Evolutionary conservation across 1,140 invertebrate genomes (phyloP), one percentile per base, ranked within the genome.

Genomic region (Sitobion miscanthi): DNA sequence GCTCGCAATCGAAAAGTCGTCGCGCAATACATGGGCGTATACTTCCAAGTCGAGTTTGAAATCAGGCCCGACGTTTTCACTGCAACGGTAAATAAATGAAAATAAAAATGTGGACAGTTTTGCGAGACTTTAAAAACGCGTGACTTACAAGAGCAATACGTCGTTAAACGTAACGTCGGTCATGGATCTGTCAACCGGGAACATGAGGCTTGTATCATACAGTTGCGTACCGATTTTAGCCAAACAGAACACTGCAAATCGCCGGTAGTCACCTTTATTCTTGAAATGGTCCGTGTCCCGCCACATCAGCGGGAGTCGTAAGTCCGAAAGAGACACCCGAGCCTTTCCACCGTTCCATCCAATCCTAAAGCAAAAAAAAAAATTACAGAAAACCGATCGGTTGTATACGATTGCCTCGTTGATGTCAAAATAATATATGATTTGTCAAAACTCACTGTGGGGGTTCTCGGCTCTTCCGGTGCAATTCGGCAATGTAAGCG

Each of bases 121-220:
- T 2, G 1, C 1, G 17, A 17, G 2, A 45, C 85, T n/a, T 52
- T n/a, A 6, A 54, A 42, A 6, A 90, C 35, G 35, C 38, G 54
- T 30, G 5, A 96, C 96, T 97, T 95, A 97, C 97, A 97, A 97
- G 47, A 97, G 95, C 94, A 97, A 95, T 93, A 96, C 95, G 94
- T 97, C 97, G 90, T 97, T 96, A 95, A 97, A 97, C 62, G 96
- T 96, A 90, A 97, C 96, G 94, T 97, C 97, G 5, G 97, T 97
- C 94, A 96, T 96, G 82, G 96, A 96, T 93, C 97, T 95, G 94
- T 97, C 97, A 0, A 97, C 96, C 82, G 97, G 96, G 94, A 95
- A 97, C 62, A 97, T 95, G 93, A 97, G 95, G 0, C 96, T 95
- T 0, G 97, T 97, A 94, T 97, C 97, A 89, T 96, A 96, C 77